Evolutionary conservation across 1,140 invertebrate species (phyloP), one percentile per base, ranked within the genome.

Genomic region (Bombus affinis): DNA sequence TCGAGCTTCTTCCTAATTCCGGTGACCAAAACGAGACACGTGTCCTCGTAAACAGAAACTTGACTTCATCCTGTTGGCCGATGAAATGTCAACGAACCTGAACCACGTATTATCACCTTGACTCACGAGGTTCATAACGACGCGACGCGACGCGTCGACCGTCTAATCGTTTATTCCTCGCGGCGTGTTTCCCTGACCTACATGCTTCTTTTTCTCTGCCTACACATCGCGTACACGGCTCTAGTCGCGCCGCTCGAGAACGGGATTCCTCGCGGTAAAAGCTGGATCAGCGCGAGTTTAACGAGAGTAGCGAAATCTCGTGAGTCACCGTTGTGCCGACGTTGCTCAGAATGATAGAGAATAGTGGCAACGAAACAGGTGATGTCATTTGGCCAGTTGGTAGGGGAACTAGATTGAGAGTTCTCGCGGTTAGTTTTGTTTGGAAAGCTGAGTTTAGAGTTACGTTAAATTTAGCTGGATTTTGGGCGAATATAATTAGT

Each of bases 161-260:
- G 86, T 90, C 84, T 90, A 91, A 86, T 90, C 84, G 83, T 73
- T 73, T 81, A 90, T 85, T 92, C 85, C 59, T 80, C 53, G 76
- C 80, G 39, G 10, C n/a, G 78, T 88, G 85, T 90, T 90, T 91
- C 88, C 86, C 90, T 90, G 90, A 90, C 90, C 90, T 83, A 87
- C 74, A 91, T 91, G 74, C 74, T 89, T n/a, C 42, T 77, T 89
- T 90, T 87, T 83, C 76, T 78, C 79, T 86, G 65, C 86, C 80
- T 78, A 86, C 86, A 70, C 75, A 13, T 18, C 9, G 12, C 53
- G 5, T 6, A 5, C 53, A 47, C 81, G 35, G 35, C 32, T 73
- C 13, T 68, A 57, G 53, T 12, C 28, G 57, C 9, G 35, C 25
- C 13, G 71, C 37, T 37, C 18, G 32, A 66, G 39, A 71, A 57